Evolutionary conservation across 37 sponge, comb jelly and placozoan species (phyloP).

Genomic region (Aplysina aerophoba): DNA sequence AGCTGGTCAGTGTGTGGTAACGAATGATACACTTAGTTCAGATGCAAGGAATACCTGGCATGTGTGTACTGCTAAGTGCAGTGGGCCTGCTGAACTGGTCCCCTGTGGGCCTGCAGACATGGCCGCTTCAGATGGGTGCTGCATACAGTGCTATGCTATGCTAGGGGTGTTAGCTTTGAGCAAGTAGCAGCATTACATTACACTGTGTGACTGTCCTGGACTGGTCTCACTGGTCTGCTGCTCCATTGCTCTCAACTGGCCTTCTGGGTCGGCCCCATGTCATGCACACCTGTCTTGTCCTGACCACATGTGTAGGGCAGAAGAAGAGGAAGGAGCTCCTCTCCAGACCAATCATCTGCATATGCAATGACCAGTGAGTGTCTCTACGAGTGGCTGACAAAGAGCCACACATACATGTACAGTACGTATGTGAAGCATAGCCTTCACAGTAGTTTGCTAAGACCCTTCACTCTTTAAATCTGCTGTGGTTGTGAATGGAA

Average conservation of each 20-base stretch:
- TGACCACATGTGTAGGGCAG: slow-evolving; percentile 62
- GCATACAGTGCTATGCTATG: slow-evolving; percentile 17
- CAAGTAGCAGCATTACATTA: not conserved
- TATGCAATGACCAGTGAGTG: slow-evolving; percentile 98
- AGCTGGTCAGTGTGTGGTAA: not conserved
- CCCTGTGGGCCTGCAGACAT: too few species aligned
- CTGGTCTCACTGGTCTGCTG: not conserved
- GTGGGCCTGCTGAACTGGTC: not conserved
- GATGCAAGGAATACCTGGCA: too few species aligned
- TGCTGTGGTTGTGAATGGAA: too few species aligned
- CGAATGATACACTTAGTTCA: not conserved
- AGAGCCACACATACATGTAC: too few species aligned
- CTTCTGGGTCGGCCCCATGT: not conserved
- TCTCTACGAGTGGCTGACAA: not conserved
- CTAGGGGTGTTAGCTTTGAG: not conserved
- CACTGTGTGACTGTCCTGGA: not conserved
- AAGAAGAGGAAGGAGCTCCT: slow-evolving; percentile 62
- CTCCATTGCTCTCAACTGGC: not conserved
- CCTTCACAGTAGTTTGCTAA: too few species aligned
- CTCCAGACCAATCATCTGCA: slow-evolving; percentile 94
- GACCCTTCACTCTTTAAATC: too few species aligned
- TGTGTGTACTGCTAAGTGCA: too few species aligned
- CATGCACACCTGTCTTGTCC: too few species aligned
- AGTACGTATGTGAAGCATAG: too few species aligned
- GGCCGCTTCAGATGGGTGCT: slow-evolving; percentile 23